Percentiles rank a stretch among this genome's conserved stretches.
phyloP scores from a whole-genome alignment of 2,888 invertebrate genomes.

The Phyllotreta striolata region DNA sequence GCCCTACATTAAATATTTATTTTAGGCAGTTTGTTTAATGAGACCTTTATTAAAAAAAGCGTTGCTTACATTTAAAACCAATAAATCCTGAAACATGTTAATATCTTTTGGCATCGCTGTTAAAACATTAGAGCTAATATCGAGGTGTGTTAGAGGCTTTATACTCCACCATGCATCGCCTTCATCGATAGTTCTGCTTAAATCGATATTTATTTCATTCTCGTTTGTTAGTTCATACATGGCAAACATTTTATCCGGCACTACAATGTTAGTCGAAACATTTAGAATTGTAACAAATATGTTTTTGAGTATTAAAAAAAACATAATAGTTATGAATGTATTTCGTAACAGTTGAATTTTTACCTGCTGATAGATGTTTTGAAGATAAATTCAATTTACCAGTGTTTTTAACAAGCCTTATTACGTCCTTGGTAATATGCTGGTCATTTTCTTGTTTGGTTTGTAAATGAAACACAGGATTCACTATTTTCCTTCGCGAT shows the following conservation, averaged over 20 bases:
- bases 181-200: conserved; percentile 63
- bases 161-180: conserved; percentile 83
- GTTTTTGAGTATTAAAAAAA: not conserved
- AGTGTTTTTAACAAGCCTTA: conserved; percentile 81
- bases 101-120: conserved; percentile 71
- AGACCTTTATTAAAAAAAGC: too few relatives aligned
- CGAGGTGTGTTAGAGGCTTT: conserved; percentile 77
- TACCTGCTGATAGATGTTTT: conserved; percentile 77
- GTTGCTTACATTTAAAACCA: conserved; percentile 71
- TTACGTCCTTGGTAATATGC: conserved; percentile 72
- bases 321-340: not conserved
- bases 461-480: conserved; percentile 76
- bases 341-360: conserved; percentile 35
- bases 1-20: too few relatives aligned
- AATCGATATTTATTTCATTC: conserved; percentile 68
- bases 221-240: conserved; percentile 74
- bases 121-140: conserved; percentile 79
- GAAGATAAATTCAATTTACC: conserved; percentile 83
- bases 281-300: not conserved
- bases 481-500: conserved; percentile 57
- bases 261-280: conserved; percentile 58
- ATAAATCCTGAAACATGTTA: conserved; percentile 71
- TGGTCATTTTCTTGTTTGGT: conserved; percentile 75
- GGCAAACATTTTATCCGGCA: conserved; percentile 77
- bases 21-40: too few relatives aligned